Percentiles rank a stretch among this genome's conserved stretches.
Conservation (phyloP, 2,113 vertebrate species). For the Corythoichthys haematopterus region DNA sequence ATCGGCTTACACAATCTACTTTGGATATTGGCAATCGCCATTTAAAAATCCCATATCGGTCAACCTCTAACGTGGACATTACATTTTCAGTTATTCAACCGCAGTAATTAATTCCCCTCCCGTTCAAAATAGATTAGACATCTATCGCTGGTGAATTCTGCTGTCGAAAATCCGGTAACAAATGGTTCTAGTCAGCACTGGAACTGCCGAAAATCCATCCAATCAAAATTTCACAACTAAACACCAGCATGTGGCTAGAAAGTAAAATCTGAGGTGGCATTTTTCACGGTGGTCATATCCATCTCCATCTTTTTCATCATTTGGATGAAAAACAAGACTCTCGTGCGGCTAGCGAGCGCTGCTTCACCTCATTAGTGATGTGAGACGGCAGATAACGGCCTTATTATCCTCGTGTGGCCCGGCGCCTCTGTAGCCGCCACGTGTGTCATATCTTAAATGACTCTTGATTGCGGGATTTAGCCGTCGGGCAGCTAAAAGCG, state of each 20-base stretch:
- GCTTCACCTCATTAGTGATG: conserved; percentile 52
- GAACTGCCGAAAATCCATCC: not conserved
- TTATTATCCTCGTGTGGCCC: conserved; percentile 50
- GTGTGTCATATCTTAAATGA: conserved; percentile 57
- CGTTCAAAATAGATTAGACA: too few species aligned
- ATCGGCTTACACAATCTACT: too few species aligned
- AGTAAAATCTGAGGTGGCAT: not conserved
- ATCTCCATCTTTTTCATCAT: conserved; percentile 7
- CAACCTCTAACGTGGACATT: too few species aligned
- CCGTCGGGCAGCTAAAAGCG: conserved; percentile 48
- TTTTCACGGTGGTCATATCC: not conserved
- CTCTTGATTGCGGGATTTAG: conserved; percentile 55
- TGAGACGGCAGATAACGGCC: conserved; percentile 42
- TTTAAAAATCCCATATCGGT: too few species aligned
- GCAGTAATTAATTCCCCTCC: too few species aligned
- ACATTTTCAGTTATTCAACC: too few species aligned
- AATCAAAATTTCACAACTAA: not conserved
- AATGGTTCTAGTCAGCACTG: not conserved
- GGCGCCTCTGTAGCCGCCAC: conserved; percentile 28
- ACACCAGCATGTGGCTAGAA: not conserved
- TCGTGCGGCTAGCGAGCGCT: conserved; percentile 28
- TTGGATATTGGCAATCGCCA: too few species aligned
- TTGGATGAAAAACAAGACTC: conserved; percentile 25
- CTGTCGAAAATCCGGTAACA: not conserved
- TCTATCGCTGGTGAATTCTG: too few species aligned